Evolutionary conservation across 2,113 vertebrate species (phyloP).

Genomic region (Cephalopterus ornatus): DNA sequence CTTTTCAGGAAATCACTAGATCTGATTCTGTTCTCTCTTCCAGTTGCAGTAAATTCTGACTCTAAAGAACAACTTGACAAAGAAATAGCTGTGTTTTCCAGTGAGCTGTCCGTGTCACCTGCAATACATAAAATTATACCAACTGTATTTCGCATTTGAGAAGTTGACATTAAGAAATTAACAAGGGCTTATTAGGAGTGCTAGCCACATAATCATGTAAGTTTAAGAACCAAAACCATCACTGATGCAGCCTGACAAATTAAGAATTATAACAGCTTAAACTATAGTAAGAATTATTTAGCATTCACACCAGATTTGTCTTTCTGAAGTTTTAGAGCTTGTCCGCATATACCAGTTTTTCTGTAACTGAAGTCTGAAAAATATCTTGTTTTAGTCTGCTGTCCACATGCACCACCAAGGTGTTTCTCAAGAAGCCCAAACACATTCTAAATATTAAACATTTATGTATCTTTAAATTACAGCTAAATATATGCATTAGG

Average conservation of each 20-base stretch:
- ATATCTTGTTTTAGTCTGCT: not conserved
- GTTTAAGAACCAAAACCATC: not conserved
- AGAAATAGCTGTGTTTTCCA: slow-evolving; percentile 54
- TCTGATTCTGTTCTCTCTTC: slow-evolving; percentile 24
- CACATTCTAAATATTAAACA: not conserved
- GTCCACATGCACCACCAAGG: not conserved
- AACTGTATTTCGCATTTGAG: not conserved
- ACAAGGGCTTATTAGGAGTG: not conserved
- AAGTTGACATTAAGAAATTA: not conserved
- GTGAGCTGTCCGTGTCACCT: slow-evolving; percentile 39
- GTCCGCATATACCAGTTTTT: not conserved
- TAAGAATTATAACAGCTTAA: not conserved
- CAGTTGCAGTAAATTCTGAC: not conserved
- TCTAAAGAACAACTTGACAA: slow-evolving; percentile 21
- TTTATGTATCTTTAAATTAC: not conserved
- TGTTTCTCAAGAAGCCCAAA: not conserved
- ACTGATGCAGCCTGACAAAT: not conserved
- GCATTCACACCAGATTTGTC: not conserved
- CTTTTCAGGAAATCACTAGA: slow-evolving; percentile 22
- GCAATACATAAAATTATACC: not conserved
- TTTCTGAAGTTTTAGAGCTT: not conserved
- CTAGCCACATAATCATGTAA: not conserved
- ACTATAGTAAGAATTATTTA: not conserved
- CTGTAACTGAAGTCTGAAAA: not conserved
- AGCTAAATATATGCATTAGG: not conserved